Percentiles rank a stretch among this genome's conserved stretches.
Evolutionary conservation across 2,113 vertebrate genomes (phyloP).

Genomic region (Phrynosoma blainvillii): DNA sequence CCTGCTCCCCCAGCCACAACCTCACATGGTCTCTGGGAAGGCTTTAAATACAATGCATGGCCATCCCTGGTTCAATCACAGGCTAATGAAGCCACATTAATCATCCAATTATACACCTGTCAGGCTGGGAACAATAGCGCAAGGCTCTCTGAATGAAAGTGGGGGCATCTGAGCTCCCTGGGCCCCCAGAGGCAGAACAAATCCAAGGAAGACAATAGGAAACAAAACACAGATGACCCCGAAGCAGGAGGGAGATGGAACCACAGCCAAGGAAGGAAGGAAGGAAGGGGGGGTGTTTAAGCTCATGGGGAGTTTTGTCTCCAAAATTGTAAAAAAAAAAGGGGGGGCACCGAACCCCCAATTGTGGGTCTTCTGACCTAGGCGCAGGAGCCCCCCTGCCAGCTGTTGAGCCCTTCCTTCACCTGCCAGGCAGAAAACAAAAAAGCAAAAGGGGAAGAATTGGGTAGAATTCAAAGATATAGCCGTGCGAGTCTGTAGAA

Average conservation of each 20-base stretch:
- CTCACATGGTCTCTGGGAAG: neutral
- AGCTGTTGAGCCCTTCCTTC: neutral
- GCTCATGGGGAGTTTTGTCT: neutral
- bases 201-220: neutral
- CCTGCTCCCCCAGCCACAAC: no score
- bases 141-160: neutral
- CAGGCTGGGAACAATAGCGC: neutral
- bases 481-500: no score
- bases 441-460: neutral
- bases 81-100: slow-evolving; percentile 42
- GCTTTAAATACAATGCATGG: neutral
- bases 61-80: slow-evolving; percentile 34
- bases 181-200: neutral
- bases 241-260: neutral
- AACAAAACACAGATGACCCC: neutral
- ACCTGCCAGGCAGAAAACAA: neutral
- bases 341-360: neutral
- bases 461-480: neutral
- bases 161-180: neutral
- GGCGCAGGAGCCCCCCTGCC: neutral
- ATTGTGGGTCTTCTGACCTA: neutral
- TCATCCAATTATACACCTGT: slow-evolving; percentile 46
- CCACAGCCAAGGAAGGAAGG: neutral
- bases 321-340: neutral
- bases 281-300: neutral